Conservation (phyloP, 30 jellyfish, hydroid and myxozoan species). For the Aurelia sp. region DNA sequence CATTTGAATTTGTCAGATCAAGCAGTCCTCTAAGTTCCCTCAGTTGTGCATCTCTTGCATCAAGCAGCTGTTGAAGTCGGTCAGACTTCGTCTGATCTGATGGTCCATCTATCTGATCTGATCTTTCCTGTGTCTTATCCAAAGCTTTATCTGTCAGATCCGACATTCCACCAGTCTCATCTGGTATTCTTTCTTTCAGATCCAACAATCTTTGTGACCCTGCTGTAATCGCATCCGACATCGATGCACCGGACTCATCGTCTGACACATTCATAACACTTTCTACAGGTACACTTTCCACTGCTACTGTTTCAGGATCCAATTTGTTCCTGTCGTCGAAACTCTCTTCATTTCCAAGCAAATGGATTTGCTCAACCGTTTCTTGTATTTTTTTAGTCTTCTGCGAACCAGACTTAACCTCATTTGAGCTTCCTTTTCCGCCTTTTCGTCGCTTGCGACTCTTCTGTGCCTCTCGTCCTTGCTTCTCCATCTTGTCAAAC, state of each 20-base stretch:
- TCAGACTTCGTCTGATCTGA: background rate
- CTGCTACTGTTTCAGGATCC: too few species aligned
- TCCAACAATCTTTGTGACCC: too few species aligned
- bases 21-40: conserved; percentile 4
- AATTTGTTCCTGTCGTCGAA: too few species aligned
- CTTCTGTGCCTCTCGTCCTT: background rate
- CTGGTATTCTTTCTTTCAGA: too few species aligned
- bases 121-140: conserved; percentile 1
- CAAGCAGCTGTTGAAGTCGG: background rate
- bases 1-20: background rate
- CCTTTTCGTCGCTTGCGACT: background rate
- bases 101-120: background rate
- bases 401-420: background rate
- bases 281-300: too few species aligned
- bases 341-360: background rate
- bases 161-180: too few species aligned
- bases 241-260: too few species aligned
- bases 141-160: too few species aligned
- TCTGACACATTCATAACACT: too few species aligned
- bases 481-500: background rate
- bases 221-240: too few species aligned
- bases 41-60: conserved; percentile 13
- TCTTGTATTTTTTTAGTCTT: background rate
- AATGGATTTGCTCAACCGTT: background rate
- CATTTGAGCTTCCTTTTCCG: background rate